Base-by-base conservation (phyloP, 2,797 vertebrate genomes). In the Pteronotus mesoamericanus region DNA sequence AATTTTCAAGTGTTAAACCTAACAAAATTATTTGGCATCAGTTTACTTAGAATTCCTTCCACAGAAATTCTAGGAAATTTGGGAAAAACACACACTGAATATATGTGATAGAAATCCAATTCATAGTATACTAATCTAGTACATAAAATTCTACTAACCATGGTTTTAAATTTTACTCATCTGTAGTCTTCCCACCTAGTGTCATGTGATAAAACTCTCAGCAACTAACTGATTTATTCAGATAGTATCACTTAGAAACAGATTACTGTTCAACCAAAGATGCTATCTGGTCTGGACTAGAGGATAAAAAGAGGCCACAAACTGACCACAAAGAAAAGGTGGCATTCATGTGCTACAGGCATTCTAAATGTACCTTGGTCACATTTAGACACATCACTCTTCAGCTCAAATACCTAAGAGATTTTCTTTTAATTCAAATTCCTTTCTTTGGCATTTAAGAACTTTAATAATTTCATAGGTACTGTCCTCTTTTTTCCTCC, bases 1-100 rank as follows among this genome's bases (percentile, higher is more conserved):
- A 92, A 53, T 95, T 71, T 95, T 75, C 51, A 84, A 53, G 19
- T 46, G 95, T 53, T 78, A 88, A 85, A 57, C 37, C 74, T 74
- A 44, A 55, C 64, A 80, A 79, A 91, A 82, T 9, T 90, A 90
- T 74, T 29, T 82, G 51, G 37, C 14, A 94, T 87, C 59, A 83
- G 48, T 83, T 94, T 82, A 94, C 34, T 75, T 59, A 69, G 44
- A 95, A 74, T 18, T 72, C 42, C 61, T 42, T 78, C 29, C 39
- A 91, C 3, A 93, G 18, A 55, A 88, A 66, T 57, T n/a, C 18
- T 29, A 72, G 26, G n/a, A 93, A 89, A 46, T 37, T 64, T 24
- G 78, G 19, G 48, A 75, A 78, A 90, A 77, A 59, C 6, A 88
- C 14, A 66, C 39, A 88, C 42, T 77, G 53, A 87, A 69, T 29